phyloP scores from a whole-genome alignment of 2,888 invertebrate species.

The Dyspetes luteomarginatus region DNA sequence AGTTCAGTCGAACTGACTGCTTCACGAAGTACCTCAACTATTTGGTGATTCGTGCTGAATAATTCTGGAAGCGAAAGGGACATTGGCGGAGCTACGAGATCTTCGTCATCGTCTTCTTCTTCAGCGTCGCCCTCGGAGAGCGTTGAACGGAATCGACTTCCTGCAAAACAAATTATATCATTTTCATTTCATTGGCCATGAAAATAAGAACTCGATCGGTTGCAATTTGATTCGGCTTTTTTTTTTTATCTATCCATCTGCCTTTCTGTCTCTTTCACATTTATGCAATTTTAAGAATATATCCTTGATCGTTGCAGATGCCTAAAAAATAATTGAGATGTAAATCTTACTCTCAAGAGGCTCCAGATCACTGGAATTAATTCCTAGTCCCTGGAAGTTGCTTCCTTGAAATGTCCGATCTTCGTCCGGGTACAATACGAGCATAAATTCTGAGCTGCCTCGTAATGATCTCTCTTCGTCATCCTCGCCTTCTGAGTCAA shows the following conservation, averaged over 20 bases:
- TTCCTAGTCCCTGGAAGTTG: slow-evolving; percentile 15
- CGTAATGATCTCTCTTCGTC: slow-evolving; percentile 84
- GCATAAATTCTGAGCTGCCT: slow-evolving; percentile 92
- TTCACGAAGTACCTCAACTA: slow-evolving; percentile 86
- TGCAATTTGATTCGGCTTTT: neutral
- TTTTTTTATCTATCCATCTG: neutral
- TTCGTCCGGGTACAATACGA: slow-evolving; percentile 88
- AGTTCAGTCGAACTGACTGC: slow-evolving; percentile 93
- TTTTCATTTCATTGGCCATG: no score
- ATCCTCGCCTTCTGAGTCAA: slow-evolving; percentile 43
- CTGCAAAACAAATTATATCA: slow-evolving; percentile 11
- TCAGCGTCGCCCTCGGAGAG: slow-evolving; percentile 57
- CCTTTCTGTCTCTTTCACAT: no score
- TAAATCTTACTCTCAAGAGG: slow-evolving; percentile 53
- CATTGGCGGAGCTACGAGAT: slow-evolving; percentile 90
- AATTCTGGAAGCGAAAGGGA: slow-evolving; percentile 93
- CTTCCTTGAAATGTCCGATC: slow-evolving; percentile 71
- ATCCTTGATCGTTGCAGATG: no score
- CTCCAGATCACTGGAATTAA: slow-evolving; percentile 34
- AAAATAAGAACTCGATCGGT: neutral
- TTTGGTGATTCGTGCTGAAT: slow-evolving; percentile 85
- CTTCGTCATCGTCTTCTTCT: slow-evolving; percentile 84
- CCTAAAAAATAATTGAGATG: no score
- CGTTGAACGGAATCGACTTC: slow-evolving; percentile 49
- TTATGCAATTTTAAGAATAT: no score